phyloP scores from a whole-genome alignment of 2,113 vertebrate species.

The Leptobrachium ailaonicum region DNA sequence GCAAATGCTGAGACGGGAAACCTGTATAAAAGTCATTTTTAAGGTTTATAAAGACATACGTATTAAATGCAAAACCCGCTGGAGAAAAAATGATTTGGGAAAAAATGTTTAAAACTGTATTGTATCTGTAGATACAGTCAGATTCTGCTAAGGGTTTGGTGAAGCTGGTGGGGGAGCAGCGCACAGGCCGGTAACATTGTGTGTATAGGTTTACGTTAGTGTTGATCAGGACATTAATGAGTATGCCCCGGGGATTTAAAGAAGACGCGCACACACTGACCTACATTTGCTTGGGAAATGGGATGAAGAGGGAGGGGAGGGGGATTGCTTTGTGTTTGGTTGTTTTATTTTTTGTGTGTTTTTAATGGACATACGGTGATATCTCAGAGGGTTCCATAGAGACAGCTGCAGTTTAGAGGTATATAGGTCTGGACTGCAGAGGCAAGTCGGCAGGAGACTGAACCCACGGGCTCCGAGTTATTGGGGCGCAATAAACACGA shows the following conservation, averaged over 20 bases:
- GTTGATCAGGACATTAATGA: neutral
- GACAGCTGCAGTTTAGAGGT: conserved; percentile 22
- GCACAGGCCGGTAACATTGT: neutral
- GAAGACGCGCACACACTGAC: conserved; percentile 16
- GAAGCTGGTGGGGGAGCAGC: too few relatives aligned
- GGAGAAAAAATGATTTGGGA: too few relatives aligned
- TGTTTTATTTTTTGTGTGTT: neutral
- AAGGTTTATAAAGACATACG: too few relatives aligned
- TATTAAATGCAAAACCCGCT: too few relatives aligned
- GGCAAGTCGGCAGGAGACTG: neutral
- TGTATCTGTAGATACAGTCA: too few relatives aligned
- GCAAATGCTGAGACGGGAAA: too few relatives aligned
- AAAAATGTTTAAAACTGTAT: too few relatives aligned
- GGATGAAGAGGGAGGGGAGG: neutral
- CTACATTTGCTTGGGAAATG: conserved; percentile 33
- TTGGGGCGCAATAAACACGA: conserved; percentile 28
- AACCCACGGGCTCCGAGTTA: neutral
- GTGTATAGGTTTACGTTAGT: neutral
- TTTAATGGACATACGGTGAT: conserved; percentile 38
- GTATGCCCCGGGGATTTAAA: neutral
- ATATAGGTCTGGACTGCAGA: conserved; percentile 37
- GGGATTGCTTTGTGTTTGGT: neutral
- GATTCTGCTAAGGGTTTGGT: too few relatives aligned
- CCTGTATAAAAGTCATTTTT: too few relatives aligned
- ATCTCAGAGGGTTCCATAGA: conserved; percentile 1